A percentile compares a stretch with the other conserved stretches of the same genome.
Evolutionary conservation across 2,113 vertebrate genomes (phyloP).

Genomic region (Bufo bufo): DNA sequence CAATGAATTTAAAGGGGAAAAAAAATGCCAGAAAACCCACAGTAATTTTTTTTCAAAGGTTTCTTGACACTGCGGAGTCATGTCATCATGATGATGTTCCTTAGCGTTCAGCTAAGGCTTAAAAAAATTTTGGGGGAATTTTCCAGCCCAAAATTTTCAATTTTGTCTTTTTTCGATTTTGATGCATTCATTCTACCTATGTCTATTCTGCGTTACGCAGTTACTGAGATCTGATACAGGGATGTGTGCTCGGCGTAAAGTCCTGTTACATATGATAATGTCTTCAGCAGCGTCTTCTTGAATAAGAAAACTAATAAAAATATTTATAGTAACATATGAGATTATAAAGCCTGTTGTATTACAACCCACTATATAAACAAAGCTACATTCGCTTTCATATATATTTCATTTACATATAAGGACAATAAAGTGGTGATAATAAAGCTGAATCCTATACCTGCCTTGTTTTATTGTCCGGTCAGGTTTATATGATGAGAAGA

Average conservation of each 20-base stretch:
- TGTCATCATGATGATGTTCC: too few relatives aligned
- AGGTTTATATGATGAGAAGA: background rate
- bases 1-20: background rate
- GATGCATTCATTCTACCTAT: background rate
- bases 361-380: background rate
- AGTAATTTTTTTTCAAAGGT: background rate
- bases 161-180: background rate
- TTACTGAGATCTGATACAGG: background rate
- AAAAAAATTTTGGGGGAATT: too few relatives aligned
- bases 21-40: too few relatives aligned
- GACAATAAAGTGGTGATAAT: background rate
- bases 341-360: background rate
- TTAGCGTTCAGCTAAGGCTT: too few relatives aligned
- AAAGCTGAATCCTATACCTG: background rate
- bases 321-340: background rate
- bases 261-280: too few relatives aligned
- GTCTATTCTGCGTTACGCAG: background rate
- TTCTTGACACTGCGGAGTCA: too few relatives aligned
- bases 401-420: background rate
- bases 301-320: background rate
- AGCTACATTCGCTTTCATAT: background rate
- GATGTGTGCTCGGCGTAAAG: too few relatives aligned
- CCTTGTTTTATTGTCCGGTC: conserved; percentile 5
- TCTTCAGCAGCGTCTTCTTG: background rate
- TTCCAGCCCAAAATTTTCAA: too few relatives aligned